phyloP scores from a whole-genome alignment of 1,140 invertebrate species.

The Bradysia coprophila region DNA sequence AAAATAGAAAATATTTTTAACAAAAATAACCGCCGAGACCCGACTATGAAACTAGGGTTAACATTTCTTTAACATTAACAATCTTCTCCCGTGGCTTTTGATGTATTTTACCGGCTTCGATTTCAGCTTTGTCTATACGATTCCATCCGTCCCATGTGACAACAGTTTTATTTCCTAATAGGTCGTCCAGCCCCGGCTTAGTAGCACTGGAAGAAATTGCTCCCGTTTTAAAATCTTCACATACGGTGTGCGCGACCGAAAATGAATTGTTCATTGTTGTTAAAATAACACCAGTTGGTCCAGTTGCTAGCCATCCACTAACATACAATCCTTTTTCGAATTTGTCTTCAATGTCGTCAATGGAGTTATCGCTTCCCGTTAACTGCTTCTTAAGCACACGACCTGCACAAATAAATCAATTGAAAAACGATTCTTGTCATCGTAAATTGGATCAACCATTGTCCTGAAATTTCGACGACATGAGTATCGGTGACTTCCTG shows the following conservation, averaged over 20 bases:
- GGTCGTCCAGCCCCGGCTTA: constrained; percentile 37
- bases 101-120: constrained; percentile 38
- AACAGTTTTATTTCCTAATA: constrained; percentile 32
- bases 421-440: too few species aligned
- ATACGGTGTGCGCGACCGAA: constrained; percentile 47
- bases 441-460: constrained; percentile 20
- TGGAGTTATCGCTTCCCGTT: constrained; percentile 11
- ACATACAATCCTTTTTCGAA: constrained; percentile 55
- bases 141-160: constrained; percentile 72
- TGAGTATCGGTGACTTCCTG: too few species aligned
- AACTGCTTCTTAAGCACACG: constrained; percentile 1
- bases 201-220: constrained; percentile 12
- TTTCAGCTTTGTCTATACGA: constrained; percentile 66
- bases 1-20: too few species aligned
- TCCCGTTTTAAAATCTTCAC: constrained; percentile 39
- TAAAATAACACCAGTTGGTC: constrained; percentile 82
- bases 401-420: too few species aligned
- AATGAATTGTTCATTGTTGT: constrained; percentile 86
- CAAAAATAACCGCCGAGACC: too few species aligned
- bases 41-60: constrained; percentile 37
- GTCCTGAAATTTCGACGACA: too few species aligned
- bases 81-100: constrained; percentile 82
- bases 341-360: constrained; percentile 9
- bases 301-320: constrained; percentile 82
- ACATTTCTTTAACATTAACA: constrained; percentile 56